Percentiles rank a stretch among this genome's conserved stretches.
phyloP scores from a whole-genome alignment of 2,113 vertebrate genomes.

The Neomonachus schauinslandi region DNA sequence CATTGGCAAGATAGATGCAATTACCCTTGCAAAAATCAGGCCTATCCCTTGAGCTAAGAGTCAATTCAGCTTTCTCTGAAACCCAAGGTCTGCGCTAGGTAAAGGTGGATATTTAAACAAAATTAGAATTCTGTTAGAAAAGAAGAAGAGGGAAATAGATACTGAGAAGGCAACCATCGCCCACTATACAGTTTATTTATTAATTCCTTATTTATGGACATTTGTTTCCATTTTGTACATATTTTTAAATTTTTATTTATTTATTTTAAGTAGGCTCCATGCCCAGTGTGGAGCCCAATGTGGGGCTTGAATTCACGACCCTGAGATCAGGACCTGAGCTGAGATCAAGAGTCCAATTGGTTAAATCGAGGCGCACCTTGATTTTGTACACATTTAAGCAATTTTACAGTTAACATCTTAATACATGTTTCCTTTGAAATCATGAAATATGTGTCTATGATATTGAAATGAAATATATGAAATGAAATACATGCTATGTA shows the following conservation, averaged over 20 bases:
- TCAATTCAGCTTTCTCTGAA: neutral
- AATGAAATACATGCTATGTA: no score
- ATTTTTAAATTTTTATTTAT: neutral
- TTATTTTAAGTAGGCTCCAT: no score
- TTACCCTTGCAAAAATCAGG: neutral
- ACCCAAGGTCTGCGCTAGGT: neutral
- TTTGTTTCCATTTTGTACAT: neutral
- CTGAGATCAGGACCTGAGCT: no score
- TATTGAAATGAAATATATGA: no score
- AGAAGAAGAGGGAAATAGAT: neutral
- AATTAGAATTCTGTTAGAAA: conserved; percentile 9
- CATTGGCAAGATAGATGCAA: neutral
- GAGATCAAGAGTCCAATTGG: no score
- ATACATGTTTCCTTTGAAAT: no score
- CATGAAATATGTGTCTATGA: no score
- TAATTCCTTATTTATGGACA: neutral
- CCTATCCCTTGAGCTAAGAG: neutral
- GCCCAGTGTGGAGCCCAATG: no score
- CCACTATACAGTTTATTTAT: neutral
- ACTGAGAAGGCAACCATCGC: neutral
- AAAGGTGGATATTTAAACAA: neutral
- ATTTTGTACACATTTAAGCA: neutral
- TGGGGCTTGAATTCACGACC: no score
- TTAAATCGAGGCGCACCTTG: no score
- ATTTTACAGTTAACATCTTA: neutral